Conservation (phyloP, 2,888 invertebrate species). For the Ceriagrion tenellum region DNA sequence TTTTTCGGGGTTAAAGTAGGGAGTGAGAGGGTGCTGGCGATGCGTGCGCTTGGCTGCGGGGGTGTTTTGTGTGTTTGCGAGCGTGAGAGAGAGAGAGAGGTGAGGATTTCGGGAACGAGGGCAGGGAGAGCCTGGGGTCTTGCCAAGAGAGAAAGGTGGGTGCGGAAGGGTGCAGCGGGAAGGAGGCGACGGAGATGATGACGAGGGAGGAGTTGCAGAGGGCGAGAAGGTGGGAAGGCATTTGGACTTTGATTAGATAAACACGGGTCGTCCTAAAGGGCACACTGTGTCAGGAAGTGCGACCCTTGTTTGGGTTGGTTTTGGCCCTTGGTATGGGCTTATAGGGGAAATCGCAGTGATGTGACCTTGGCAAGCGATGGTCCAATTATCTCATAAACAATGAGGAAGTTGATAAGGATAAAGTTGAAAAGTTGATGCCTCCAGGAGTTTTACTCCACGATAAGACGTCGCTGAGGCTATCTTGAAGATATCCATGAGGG, state of each 20-base stretch:
- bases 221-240: not conserved
- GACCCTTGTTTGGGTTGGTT: not conserved
- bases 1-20: not conserved
- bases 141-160: not conserved
- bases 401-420: not conserved
- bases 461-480: too few relatives aligned
- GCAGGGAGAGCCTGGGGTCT: not conserved
- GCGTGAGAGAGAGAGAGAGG: not conserved
- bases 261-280: conserved; percentile 3
- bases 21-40: not conserved
- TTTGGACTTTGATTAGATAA: not conserved
- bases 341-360: not conserved
- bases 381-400: not conserved
- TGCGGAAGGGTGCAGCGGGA: not conserved
- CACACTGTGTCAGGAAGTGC: conserved; percentile 17
- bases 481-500: too few relatives aligned
- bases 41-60: not conserved
- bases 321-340: not conserved
- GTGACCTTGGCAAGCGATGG: not conserved
- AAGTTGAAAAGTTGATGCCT: too few relatives aligned
- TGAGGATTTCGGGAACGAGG: not conserved
- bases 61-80: not conserved
- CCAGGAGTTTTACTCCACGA: too few relatives aligned
- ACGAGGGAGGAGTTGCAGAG: not conserved
- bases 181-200: not conserved